Conservation (phyloP, 2,888 invertebrate species). For the Cheilosia urbana region DNA sequence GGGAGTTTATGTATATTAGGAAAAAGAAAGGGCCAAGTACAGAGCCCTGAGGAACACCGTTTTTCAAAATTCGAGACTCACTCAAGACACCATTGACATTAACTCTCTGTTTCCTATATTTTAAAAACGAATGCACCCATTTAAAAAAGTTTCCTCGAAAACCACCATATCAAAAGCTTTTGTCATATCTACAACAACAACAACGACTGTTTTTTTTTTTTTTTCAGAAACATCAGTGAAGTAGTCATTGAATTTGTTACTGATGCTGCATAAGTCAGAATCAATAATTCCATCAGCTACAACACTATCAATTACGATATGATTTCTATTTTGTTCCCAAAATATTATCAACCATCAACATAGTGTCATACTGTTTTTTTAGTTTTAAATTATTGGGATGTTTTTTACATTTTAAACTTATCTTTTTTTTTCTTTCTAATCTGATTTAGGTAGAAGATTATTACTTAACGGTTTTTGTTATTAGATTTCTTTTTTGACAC, state of each 20-base stretch:
- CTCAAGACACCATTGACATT: neutral
- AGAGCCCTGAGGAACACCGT: conserved; percentile 17
- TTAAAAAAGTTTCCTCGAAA: conserved; percentile 6
- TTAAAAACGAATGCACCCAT: neutral
- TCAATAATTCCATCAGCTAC: too few relatives aligned
- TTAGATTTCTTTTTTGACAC: conserved; percentile 6
- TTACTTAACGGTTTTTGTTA: neutral
- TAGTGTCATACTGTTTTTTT: neutral
- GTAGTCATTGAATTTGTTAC: neutral
- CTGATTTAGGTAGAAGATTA: conserved; percentile 8
- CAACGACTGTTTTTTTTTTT: neutral
- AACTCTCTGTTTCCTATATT: conserved; percentile 1
- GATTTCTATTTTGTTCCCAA: neutral
- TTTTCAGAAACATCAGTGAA: neutral
- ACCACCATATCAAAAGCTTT: conserved; percentile 29
- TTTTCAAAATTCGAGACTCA: neutral
- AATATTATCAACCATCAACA: too few relatives aligned
- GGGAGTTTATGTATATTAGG: conserved; percentile 16
- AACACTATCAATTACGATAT: too few relatives aligned
- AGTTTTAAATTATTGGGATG: conserved; percentile 5
- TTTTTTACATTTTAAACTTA: conserved; percentile 2
- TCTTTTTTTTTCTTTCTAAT: neutral
- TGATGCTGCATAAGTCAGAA: too few relatives aligned
- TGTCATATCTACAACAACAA: conserved; percentile 32
- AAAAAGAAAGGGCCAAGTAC: conserved; percentile 30